Evolutionary conservation across 2,888 invertebrate genomes (phyloP).

Genomic region (Trachelus iudaicus): DNA sequence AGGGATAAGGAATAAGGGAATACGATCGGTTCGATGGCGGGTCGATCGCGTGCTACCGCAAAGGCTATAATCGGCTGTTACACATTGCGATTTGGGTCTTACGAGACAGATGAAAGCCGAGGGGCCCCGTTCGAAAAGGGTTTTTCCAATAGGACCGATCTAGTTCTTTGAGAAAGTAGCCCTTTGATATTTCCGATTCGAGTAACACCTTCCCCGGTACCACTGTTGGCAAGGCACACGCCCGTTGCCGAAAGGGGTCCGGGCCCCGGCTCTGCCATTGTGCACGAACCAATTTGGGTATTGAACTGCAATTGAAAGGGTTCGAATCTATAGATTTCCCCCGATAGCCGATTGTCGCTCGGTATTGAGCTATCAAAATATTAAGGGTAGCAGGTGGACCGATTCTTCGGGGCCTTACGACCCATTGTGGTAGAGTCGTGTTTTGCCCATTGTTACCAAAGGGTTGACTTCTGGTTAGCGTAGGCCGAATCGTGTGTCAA

Average conservation of each 20-base stretch:
- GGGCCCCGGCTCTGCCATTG: conserved; percentile 23
- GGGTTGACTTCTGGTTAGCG: conserved; percentile 24
- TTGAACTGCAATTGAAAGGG: conserved; percentile 62
- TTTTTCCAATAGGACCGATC: conserved; percentile 18
- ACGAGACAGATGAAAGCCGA: neutral
- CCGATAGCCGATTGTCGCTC: conserved; percentile 56
- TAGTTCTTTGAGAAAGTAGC: conserved; percentile 36
- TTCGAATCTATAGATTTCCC: conserved; percentile 43
- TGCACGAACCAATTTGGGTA: conserved; percentile 61
- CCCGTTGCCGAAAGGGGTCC: conserved; percentile 29
- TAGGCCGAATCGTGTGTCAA: no score
- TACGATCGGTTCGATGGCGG: conserved; percentile 2
- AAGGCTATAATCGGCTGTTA: conserved; percentile 38
- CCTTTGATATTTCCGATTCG: conserved; percentile 44
- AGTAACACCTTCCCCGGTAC: conserved; percentile 52
- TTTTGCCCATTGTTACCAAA: conserved; percentile 26
- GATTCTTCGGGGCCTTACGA: conserved; percentile 20
- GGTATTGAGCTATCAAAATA: conserved; percentile 64
- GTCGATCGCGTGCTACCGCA: conserved; percentile 38
- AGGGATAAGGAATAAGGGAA: conserved; percentile 16
- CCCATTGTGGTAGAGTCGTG: conserved; percentile 34
- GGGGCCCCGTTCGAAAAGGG: neutral
- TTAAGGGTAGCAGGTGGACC: conserved; percentile 52
- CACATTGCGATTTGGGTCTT: conserved; percentile 15
- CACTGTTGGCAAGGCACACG: conserved; percentile 28